These are phyloP conservation scores for Caenorhabditis remanei DNA, from an alignment of 1,140 invertebrate species.

Conservation along the genomic window DNA sequence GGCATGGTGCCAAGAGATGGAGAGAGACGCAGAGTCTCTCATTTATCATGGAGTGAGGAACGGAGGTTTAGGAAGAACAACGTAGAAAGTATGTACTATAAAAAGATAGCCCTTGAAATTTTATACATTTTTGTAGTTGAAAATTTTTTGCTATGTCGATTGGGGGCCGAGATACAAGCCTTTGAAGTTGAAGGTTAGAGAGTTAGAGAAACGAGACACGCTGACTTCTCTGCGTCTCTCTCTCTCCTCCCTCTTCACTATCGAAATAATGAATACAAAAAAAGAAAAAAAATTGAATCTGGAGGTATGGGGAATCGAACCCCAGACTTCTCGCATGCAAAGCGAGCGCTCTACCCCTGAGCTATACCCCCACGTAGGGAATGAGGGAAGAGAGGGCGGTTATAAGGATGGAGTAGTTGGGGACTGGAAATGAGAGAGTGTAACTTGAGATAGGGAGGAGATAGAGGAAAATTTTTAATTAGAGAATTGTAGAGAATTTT, in stretches of 20 bases:
- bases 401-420: no score
- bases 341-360: constrained; percentile 76
- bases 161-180: not conserved
- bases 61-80: no score
- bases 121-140: not conserved
- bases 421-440: no score
- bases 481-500: no score
- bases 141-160: not conserved
- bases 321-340: constrained; percentile 74
- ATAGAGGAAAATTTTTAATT: no score
- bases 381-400: no score
- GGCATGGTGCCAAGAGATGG: not conserved
- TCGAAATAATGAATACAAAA: not conserved
- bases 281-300: not conserved
- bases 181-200: no score
- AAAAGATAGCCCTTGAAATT: not conserved
- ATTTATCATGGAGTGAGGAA: not conserved
- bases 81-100: not conserved
- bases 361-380: constrained; percentile 70
- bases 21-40: not conserved
- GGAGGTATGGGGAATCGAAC: constrained; percentile 67
- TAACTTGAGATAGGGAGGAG: no score
- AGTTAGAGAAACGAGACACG: no score
- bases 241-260: not conserved
- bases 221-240: constrained; percentile 7